Conservation (phyloP, 2,797 vertebrate species). For the Triplophysa yarkandensis region DNA sequence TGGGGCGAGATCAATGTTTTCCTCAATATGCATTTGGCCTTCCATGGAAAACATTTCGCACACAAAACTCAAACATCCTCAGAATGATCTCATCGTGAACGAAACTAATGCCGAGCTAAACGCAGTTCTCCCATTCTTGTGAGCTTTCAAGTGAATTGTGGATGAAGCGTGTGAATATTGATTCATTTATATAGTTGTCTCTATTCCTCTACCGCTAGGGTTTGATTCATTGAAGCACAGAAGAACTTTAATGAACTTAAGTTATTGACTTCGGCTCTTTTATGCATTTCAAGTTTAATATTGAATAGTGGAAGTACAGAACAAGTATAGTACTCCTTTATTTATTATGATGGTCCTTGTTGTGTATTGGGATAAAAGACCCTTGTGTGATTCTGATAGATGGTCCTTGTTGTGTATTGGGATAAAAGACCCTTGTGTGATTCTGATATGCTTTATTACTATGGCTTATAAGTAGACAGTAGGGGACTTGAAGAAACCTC, state of each 20-base stretch:
- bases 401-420: no score
- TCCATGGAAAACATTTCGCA: not conserved
- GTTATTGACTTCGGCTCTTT: conserved; percentile 28
- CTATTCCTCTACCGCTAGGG: conserved; percentile 51
- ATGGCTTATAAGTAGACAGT: not conserved
- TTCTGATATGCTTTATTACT: not conserved
- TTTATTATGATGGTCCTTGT: no score
- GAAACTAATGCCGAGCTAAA: no score
- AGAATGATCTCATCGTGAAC: not conserved
- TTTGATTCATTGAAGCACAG: conserved; percentile 43
- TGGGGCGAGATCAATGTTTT: not conserved
- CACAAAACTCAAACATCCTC: not conserved
- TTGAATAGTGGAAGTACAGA: no score
- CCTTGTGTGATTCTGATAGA: no score
- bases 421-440: no score
- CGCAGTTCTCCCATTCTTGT: no score
- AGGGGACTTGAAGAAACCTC: not conserved
- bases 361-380: no score
- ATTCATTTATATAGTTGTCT: conserved; percentile 49
- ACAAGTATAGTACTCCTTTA: no score
- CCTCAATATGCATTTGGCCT: not conserved
- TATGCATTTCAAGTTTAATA: not conserved
- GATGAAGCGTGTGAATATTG: conserved; percentile 41
- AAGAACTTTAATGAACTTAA: not conserved
- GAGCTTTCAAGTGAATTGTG: conserved; percentile 42